Base-by-base conservation (phyloP, 2,797 vertebrate genomes). In the Cyprinodon diabolis region DNA sequence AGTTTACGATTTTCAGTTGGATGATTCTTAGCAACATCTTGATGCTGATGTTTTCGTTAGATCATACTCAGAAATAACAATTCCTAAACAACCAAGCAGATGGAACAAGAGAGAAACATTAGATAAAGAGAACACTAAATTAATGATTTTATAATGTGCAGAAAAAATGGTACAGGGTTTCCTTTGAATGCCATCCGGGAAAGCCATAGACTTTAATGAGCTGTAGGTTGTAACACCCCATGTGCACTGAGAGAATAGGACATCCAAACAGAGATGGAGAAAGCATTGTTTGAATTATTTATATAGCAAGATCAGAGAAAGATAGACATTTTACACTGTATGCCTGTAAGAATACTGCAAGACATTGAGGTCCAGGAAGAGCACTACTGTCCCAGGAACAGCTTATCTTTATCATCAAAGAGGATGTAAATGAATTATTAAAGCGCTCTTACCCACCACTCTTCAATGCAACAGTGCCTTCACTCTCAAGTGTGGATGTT, bases 161-260 rank as follows among this genome's bases (percentile, higher is more conserved):
- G 51, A 48, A 72, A 66, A 63, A 72, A 68, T 60, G 43, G 76
- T 43, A 19, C 37, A 35, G 49, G 47, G 66, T 76, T 68, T 78
- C 43, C 74, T 80, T 76, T 48, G 74, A 85, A 76, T 67, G 68
- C 54, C 75, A 69, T 30, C 25, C 56, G 67, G 76, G 72, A 62
- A 66, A 73, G 78, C 76, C 80, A 69, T 71, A 21, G 68, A 47
- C 52, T 71, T 74, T 75, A 82, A 86, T 71, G 73, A 83, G 72
- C 74, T 49, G 48, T 4, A 68, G 71, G 67, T 76, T 60, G 58
- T 54, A 71, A 60, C 43, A 47, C 55, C 47, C 71, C 69, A 52
- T 51, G 68, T 71, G 65, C 51, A 43, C 19, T 72, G 23, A 78
- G 76, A 72, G 68, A 87, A 80, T 45, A 69, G 81, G 60, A 72